Percentiles rank a stretch among this genome's conserved stretches.
Evolutionary conservation across 2,113 vertebrate species (phyloP).

Genomic region (Phylloscopus trochiloides): DNA sequence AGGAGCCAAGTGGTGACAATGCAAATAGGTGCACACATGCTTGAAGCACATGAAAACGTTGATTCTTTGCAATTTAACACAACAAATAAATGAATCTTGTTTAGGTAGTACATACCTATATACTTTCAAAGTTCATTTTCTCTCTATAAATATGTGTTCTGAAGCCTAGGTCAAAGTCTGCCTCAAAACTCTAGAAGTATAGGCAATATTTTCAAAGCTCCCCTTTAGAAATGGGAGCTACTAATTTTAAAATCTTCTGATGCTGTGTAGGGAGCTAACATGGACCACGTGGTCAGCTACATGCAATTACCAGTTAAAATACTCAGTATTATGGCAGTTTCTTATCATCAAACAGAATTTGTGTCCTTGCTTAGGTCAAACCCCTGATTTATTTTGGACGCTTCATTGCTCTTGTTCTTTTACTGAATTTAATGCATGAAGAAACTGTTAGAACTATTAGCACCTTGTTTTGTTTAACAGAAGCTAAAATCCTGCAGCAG

Average conservation of each 20-base stretch:
- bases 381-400: background rate
- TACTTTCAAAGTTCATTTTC: background rate
- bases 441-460: background rate
- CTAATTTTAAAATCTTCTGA: background rate
- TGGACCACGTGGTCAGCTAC: background rate
- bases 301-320: background rate
- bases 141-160: background rate
- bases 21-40: background rate
- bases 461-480: slow-evolving; percentile 66
- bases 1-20: background rate
- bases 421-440: background rate
- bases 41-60: background rate
- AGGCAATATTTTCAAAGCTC: background rate
- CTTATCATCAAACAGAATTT: background rate
- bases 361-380: background rate
- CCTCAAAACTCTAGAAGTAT: background rate
- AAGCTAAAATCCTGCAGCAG: slow-evolving; percentile 79
- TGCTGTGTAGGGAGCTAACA: background rate
- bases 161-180: background rate
- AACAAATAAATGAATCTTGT: background rate
- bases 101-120: background rate
- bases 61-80: background rate
- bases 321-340: background rate
- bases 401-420: background rate
- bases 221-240: background rate